Percentiles rank a stretch among this genome's conserved stretches.
phyloP scores from a whole-genome alignment of 1,140 invertebrate genomes.

The Schlechtendalia chinensis region DNA sequence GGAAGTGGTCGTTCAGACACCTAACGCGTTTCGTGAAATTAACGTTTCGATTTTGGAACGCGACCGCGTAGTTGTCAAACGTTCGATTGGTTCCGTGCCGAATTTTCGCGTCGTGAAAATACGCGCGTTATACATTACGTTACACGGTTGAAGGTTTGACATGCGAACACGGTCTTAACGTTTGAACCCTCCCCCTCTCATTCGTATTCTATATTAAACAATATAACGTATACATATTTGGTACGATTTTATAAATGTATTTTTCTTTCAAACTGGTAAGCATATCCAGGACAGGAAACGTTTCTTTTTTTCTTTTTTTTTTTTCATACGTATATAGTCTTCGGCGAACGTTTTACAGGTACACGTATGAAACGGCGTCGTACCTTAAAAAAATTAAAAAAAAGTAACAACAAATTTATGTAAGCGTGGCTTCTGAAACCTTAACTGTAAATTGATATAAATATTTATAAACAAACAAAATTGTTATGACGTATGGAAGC shows the following conservation, averaged over 20 bases:
- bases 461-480: conserved; percentile 37
- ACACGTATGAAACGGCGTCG: too few relatives aligned
- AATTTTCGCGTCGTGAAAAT: not conserved
- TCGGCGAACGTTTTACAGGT: too few relatives aligned
- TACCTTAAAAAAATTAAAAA: not conserved
- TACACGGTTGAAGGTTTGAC: not conserved
- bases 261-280: too few relatives aligned
- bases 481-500: not conserved
- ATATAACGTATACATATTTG: not conserved
- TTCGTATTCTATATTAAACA: not conserved
- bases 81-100: too few relatives aligned
- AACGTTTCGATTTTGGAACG: too few relatives aligned
- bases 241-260: too few relatives aligned
- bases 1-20: too few relatives aligned
- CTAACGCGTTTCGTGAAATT: too few relatives aligned
- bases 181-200: not conserved
- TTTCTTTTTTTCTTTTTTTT: too few relatives aligned
- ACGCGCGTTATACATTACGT: not conserved
- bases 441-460: conserved; percentile 32
- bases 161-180: not conserved
- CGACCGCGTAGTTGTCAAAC: too few relatives aligned
- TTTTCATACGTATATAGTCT: not conserved
- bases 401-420: too few relatives aligned
- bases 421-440: conserved; percentile 1
- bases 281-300: not conserved